Percentiles rank a stretch among this genome's conserved stretches.
Conservation (phyloP, 2,797 vertebrate species). For the Siniperca undulata region DNA sequence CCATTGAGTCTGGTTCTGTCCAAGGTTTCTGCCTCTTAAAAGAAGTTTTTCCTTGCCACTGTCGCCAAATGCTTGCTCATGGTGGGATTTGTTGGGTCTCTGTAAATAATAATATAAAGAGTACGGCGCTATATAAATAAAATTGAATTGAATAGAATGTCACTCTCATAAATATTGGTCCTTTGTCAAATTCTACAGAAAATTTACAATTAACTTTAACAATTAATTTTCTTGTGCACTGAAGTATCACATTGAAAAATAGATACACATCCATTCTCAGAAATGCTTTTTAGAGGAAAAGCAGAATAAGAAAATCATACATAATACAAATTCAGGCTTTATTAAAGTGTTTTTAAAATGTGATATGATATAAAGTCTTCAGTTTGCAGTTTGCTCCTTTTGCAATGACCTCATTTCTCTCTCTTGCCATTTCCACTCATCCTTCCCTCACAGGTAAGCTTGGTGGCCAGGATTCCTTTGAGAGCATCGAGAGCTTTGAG, state of each 20-base stretch:
- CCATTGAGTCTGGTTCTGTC: no score
- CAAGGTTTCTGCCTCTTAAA: no score
- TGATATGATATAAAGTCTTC: not conserved
- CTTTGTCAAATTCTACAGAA: constrained; percentile 14
- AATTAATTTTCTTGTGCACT: not conserved
- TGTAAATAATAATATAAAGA: no score
- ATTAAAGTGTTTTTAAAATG: not conserved
- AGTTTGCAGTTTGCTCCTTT: not conserved
- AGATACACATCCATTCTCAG: not conserved
- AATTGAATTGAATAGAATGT: not conserved
- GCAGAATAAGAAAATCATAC: not conserved
- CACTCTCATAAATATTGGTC: not conserved
- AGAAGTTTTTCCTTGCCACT: no score
- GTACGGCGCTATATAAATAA: no score
- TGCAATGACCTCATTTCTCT: not conserved
- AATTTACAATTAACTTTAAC: not conserved
- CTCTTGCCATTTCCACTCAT: not conserved
- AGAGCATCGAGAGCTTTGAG: constrained; percentile 98
- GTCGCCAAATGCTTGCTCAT: no score
- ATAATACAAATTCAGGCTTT: not conserved
- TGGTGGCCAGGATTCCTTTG: constrained; percentile 98
- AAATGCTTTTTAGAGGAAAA: not conserved
- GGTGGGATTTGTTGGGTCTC: no score
- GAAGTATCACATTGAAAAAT: not conserved
- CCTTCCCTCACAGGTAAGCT: constrained; percentile 89